Base-by-base conservation (phyloP, 2,888 invertebrate species). In the Julus scanicus region DNA sequence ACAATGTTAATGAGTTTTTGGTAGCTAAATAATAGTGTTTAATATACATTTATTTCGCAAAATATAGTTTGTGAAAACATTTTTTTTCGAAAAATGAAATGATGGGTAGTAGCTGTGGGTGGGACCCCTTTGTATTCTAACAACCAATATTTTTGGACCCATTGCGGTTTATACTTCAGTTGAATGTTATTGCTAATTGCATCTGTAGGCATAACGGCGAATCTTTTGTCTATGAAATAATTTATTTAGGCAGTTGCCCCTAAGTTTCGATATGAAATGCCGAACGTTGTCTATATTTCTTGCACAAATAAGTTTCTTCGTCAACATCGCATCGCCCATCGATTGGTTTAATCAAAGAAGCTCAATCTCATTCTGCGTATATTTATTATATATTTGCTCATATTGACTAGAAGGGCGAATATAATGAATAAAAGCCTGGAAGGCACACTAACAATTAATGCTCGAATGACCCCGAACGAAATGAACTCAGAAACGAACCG, bases 321-420 rank as follows among this genome's bases (percentile, higher is more conserved):
- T 29, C 71, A 20, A 29, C 20, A 20, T 71, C 11, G 37, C 80
- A 80, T 80, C 15, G 80, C 80, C 37, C 37, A 80, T 80, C 80
- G 80, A 80, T 80, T 80, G 80, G 11, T 80, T 37, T 80, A 80
- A 80, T 80, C 80, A 80, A 80, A 39, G 80, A 37, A 80, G 80
- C 80, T 37, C 80, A 37, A 80, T 80, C 80, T 80, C 80, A 80
- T 80, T 39, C 80, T 80, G 29, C 80, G 37, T 80, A 39, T 80
- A 39, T 80, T 80, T 80, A 80, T 80, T 80, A 80, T 80, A 80
- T 80, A 80, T 80, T 80, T 80, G 80, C 80, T 80, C 37, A 80
- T 80, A 80, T 80, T 80, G 80, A 37, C 80, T 80, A 80, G 37
- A 80, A 80, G 80, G 80, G 80, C 80, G 80, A 80, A 80, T 80